Percentiles rank a stretch among this genome's conserved stretches.
Evolutionary conservation across 2,113 vertebrate species (phyloP).

Genomic region (Forbesichthys papilliferus): DNA sequence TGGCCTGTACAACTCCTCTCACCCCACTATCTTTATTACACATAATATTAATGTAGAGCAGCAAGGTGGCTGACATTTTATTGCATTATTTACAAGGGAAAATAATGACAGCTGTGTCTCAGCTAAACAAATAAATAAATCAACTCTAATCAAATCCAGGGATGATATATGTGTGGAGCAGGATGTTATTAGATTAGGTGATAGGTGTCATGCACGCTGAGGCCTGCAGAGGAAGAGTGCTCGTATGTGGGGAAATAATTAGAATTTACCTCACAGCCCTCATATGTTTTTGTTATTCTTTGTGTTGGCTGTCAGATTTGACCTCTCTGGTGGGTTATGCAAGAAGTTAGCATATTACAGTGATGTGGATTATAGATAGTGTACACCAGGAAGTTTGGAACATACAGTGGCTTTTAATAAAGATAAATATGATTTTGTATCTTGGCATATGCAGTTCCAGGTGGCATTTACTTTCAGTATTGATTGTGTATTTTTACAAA

Average conservation of each 20-base stretch:
- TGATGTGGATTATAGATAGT: background rate
- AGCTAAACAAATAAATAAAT: constrained; percentile 80
- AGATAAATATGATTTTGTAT: background rate
- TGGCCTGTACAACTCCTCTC: background rate
- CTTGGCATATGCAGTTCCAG: too few species aligned
- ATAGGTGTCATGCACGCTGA: constrained; percentile 61
- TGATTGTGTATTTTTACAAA: too few species aligned
- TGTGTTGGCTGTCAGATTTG: constrained; percentile 4
- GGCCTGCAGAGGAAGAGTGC: constrained; percentile 41
- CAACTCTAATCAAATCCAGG: constrained; percentile 72
- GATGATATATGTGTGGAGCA: constrained; percentile 64
- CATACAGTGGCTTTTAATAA: background rate
- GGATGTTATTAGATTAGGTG: constrained; percentile 67
- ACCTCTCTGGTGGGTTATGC: constrained; percentile 16
- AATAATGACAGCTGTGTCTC: constrained; percentile 73
- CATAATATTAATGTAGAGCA: constrained; percentile 68
- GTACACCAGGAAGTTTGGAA: constrained; percentile 3
- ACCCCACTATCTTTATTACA: constrained; percentile 65
- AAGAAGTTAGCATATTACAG: constrained; percentile 5
- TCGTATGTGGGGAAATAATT: constrained; percentile 38
- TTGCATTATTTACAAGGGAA: constrained; percentile 79
- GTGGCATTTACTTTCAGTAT: too few species aligned
- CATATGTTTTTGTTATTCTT: background rate
- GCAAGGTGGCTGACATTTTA: constrained; percentile 68
- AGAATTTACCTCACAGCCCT: constrained; percentile 20